Base-by-base conservation (phyloP, 2,797 vertebrate genomes). In the Spea hammondii region DNA sequence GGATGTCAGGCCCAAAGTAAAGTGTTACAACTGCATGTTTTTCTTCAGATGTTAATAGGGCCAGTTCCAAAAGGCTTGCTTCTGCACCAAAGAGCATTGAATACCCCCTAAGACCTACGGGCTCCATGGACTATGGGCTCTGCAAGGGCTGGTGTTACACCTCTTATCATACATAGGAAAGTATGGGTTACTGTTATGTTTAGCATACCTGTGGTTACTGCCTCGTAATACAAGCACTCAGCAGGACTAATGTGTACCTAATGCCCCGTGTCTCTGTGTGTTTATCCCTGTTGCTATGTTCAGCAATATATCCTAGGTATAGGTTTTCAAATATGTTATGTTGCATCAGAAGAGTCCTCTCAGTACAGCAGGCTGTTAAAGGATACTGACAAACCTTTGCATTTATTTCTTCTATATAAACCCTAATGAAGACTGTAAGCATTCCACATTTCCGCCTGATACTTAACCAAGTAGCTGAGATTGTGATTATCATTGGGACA, bases 401-500 rank as follows among this genome's bases (percentile, higher is more conserved):
- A 49, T 57, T 14, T 55, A 17, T 10, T 55, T 54, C 50, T 54
- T 6, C 14, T 44, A 47, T 47, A 65, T 55, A 46, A 51, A 76
- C 44, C 70, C 79, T 86, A 89, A 87, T 86, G 74, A 91, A 90
- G 89, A 70, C 88, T 79, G 74, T 72, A 85, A 70, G 17, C 76
- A 54, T 80, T 81, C 72, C 60, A 4, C 82, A 76, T 32, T 72
- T 84, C 78, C 83, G 17, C 73, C 32, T 84, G 82, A 86, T 87
- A 77, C 54, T 86, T 32, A 82, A 85, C 55, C 76, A 87, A 82
- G 44, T 87, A 46, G 80, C 82, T 50, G 60, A 78, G 13, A 77
- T 85, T 86, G 77, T 84, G 47, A 84, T 91, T 86, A 87, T 87
- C 85, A 84, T 86, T 4, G 8, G 91, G 47, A 83, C 91, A 83